phyloP scores from a whole-genome alignment of 2,113 vertebrate species.

The Pionites leucogaster region DNA sequence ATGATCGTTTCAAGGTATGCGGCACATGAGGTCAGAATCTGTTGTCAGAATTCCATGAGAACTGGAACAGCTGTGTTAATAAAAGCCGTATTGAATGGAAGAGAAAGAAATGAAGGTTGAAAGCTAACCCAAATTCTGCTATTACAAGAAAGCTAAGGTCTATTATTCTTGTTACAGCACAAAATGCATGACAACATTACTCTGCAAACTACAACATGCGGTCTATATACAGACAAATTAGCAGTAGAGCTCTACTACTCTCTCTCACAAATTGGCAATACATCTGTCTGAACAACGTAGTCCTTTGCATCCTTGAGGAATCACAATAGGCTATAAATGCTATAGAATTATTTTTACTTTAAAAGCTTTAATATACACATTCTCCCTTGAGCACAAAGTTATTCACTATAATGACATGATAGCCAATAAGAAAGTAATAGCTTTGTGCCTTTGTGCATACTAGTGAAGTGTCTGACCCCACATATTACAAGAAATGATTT shows the following conservation, averaged over 20 bases:
- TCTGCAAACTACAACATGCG: background rate
- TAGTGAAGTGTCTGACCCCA: slow-evolving; percentile 37
- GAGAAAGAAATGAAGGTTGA: background rate
- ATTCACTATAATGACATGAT: slow-evolving; percentile 14
- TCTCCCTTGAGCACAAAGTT: slow-evolving; percentile 27
- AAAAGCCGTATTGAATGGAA: background rate
- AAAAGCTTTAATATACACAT: slow-evolving; percentile 44
- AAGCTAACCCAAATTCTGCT: background rate
- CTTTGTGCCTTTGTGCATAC: slow-evolving; percentile 53
- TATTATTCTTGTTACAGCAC: background rate
- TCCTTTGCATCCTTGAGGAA: background rate
- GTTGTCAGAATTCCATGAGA: background rate
- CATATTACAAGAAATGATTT: slow-evolving; percentile 28
- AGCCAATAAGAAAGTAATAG: slow-evolving; percentile 51
- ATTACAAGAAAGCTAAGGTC: background rate
- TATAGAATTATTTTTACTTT: slow-evolving; percentile 49
- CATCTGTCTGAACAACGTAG: slow-evolving; percentile 14
- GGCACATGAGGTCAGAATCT: background rate
- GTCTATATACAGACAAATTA: slow-evolving; percentile 27
- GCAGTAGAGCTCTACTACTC: background rate
- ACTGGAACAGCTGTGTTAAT: background rate
- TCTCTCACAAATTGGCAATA: background rate
- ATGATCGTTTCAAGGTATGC: background rate
- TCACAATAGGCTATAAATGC: background rate
- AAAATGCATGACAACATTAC: background rate